A percentile compares a stretch with the other conserved stretches of the same genome.
Evolutionary conservation across 2,113 vertebrate species (phyloP).

Genomic region (Rattus rattus): DNA sequence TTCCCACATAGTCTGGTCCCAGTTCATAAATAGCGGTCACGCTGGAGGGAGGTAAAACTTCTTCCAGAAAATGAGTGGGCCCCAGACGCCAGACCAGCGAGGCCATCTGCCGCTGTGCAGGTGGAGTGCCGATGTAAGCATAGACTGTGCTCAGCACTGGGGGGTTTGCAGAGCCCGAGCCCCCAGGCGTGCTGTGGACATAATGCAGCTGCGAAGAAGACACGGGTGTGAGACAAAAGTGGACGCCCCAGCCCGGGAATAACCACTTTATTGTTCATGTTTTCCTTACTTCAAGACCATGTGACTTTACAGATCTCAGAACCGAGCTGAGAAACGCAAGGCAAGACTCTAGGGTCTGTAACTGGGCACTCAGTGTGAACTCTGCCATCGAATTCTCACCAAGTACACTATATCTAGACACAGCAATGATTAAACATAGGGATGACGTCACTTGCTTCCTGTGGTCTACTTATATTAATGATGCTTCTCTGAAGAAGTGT

Average conservation of each 20-base stretch:
- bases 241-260: background rate
- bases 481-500: background rate
- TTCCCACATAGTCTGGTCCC: slow-evolving; percentile 95
- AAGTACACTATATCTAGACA: background rate
- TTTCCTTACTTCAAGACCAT: background rate
- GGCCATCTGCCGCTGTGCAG: slow-evolving; percentile 95
- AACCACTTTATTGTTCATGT: background rate
- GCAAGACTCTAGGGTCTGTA: background rate
- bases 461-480: background rate
- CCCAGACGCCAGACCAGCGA: slow-evolving; percentile 96
- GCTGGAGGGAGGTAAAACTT: slow-evolving; percentile 93
- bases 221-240: rapidly evolving
- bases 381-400: background rate
- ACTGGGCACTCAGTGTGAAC: background rate
- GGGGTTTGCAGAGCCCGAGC: slow-evolving; percentile 95
- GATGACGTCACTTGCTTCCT: background rate
- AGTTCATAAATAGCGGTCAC: slow-evolving; percentile 94
- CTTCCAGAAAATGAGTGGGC: slow-evolving; percentile 97
- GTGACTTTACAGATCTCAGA: background rate
- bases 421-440: background rate
- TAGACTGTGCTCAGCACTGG: slow-evolving; percentile 97
- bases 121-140: slow-evolving; percentile 94
- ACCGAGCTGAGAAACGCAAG: background rate
- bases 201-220: slow-evolving; percentile 93
- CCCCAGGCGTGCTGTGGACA: slow-evolving; percentile 94